A percentile compares a stretch with the other conserved stretches of the same genome.
These are phyloP conservation scores for Trogon melanurus DNA, from an alignment of 2,113 vertebrate species.

Conservation along the genomic window DNA sequence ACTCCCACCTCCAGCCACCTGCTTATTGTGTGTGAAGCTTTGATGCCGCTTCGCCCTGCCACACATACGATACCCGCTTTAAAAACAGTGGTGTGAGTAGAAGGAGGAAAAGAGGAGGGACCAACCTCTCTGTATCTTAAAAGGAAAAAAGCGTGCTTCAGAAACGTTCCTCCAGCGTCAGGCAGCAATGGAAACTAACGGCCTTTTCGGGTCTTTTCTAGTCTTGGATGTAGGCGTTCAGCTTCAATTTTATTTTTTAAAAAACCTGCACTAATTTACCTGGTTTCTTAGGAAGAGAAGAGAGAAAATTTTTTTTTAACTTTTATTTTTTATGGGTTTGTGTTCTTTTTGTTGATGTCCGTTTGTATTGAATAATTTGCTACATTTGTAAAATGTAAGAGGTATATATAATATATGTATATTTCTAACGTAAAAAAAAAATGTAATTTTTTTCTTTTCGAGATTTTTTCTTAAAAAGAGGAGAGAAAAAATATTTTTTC, in stretches of 20 bases:
- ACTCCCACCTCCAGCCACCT: not conserved
- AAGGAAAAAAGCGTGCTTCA: slow-evolving; percentile 69
- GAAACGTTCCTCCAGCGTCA: slow-evolving; percentile 57
- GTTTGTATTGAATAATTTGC: slow-evolving; percentile 87
- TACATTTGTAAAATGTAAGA: slow-evolving; percentile 89
- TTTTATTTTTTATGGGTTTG: slow-evolving; percentile 83
- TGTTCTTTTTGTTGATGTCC: slow-evolving; percentile 79
- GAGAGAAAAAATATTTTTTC: slow-evolving; percentile 82
- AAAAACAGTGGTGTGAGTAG: slow-evolving; percentile 15
- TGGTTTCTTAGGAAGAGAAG: slow-evolving; percentile 80
- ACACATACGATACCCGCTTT: slow-evolving; percentile 11
- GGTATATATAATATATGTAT: slow-evolving; percentile 88
- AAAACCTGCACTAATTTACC: slow-evolving; percentile 84
- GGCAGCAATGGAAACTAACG: slow-evolving; percentile 58
- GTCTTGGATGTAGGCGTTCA: slow-evolving; percentile 79
- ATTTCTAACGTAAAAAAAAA: slow-evolving; percentile 83
- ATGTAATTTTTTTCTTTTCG: slow-evolving; percentile 82
- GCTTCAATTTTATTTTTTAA: slow-evolving; percentile 81
- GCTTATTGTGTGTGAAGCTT: slow-evolving; percentile 54
- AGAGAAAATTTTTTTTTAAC: slow-evolving; percentile 61
- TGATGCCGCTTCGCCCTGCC: slow-evolving; percentile 63
- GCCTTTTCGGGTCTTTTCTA: slow-evolving; percentile 70
- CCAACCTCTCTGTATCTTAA: slow-evolving; percentile 57
- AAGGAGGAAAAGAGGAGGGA: slow-evolving; percentile 62
- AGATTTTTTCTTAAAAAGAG: slow-evolving; percentile 84